Evolutionary conservation across 92 coral and sea anemone species (phyloP).

Genomic region (Ricordea florida): DNA sequence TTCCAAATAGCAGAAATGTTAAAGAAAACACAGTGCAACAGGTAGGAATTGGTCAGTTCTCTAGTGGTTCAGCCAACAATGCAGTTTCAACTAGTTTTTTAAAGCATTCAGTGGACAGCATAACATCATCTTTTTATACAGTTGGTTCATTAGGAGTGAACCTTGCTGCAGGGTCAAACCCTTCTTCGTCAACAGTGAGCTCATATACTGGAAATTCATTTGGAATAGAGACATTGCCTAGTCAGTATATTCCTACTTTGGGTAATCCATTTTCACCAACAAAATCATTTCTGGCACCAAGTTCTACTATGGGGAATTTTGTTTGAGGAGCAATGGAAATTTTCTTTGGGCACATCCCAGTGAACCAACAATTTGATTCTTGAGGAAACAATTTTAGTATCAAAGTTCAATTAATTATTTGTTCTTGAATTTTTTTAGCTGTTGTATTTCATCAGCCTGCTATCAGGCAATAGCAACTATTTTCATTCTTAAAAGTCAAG

Average conservation of each 20-base stretch:
- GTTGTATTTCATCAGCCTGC: too few relatives aligned
- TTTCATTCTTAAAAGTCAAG: too few relatives aligned
- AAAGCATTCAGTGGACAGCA: conserved; percentile 84
- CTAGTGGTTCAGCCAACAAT: conserved; percentile 9
- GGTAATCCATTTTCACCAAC: conserved; percentile 65
- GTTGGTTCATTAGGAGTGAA: background rate
- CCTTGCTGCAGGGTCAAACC: background rate
- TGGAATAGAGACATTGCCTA: conserved; percentile 18
- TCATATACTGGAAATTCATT: background rate
- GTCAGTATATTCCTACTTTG: conserved; percentile 49
- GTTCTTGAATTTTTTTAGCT: too few relatives aligned
- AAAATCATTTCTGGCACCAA: conserved; percentile 43
- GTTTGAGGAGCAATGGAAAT: too few relatives aligned
- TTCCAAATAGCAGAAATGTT: background rate
- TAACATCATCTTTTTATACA: conserved; percentile 76
- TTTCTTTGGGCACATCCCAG: too few relatives aligned
- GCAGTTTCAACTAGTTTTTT: conserved; percentile 58
- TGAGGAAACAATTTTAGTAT: too few relatives aligned
- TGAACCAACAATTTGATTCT: too few relatives aligned
- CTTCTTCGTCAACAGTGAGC: background rate
- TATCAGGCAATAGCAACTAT: too few relatives aligned
- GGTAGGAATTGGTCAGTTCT: background rate
- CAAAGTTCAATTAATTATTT: too few relatives aligned
- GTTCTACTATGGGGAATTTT: conserved; percentile 75
- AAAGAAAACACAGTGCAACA: background rate